Evolutionary conservation across 2,113 vertebrate species (phyloP).

Genomic region (Cryptoleucopteryx plumbea): DNA sequence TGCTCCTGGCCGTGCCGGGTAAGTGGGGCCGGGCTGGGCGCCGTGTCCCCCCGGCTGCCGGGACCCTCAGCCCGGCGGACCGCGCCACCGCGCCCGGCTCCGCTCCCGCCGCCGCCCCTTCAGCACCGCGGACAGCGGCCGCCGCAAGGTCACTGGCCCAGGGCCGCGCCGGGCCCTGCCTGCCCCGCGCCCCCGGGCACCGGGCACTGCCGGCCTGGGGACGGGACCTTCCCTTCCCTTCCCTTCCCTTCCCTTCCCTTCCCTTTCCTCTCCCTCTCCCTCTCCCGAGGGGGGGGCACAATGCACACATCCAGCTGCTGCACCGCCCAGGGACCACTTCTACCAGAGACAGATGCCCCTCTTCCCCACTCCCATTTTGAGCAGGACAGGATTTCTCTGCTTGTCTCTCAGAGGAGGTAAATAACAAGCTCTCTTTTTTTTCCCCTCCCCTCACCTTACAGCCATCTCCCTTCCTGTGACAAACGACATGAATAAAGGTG

Average conservation of each 20-base stretch:
- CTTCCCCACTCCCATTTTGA: neutral
- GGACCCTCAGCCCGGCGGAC: neutral
- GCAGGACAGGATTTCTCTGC: neutral
- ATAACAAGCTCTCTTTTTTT: neutral
- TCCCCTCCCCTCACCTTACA: slow-evolving; percentile 9
- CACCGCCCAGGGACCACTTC: neutral
- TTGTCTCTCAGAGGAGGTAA: neutral
- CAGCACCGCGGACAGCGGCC: slow-evolving; percentile 65
- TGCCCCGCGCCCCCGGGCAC: too few species aligned
- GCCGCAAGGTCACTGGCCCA: slow-evolving; percentile 13
- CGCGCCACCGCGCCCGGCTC: neutral
- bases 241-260: neutral
- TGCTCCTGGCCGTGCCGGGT: slow-evolving; percentile 56
- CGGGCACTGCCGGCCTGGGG: too few species aligned
- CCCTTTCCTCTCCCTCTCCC: neutral
- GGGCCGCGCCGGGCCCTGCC: neutral
- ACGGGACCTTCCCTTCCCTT: neutral
- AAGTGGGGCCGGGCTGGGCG: neutral
- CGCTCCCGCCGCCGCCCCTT: fast-evolving
- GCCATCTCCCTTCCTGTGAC: slow-evolving; percentile 72
- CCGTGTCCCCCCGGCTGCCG: neutral
- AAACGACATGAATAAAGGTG: slow-evolving; percentile 69
- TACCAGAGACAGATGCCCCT: neutral
- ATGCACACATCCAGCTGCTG: neutral
- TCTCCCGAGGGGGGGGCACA: neutral